Base-by-base conservation (phyloP, 2,888 invertebrate species). In the Lagria hirta region DNA sequence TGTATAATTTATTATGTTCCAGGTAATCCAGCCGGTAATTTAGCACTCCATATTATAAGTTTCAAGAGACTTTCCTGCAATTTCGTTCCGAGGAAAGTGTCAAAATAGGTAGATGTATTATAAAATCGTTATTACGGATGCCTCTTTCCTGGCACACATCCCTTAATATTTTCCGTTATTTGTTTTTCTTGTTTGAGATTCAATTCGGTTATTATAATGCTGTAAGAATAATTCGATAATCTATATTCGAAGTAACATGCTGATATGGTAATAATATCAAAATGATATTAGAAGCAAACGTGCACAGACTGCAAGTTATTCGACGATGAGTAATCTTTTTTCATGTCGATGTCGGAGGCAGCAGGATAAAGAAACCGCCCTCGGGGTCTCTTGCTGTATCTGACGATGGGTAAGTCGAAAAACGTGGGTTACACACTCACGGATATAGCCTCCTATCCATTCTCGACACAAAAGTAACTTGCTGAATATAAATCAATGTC, bases 231-330 rank as follows among this genome's bases (percentile, higher is more conserved):
- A 66, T 66, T 62, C 59, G 60, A 65, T 64, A 65, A 65, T 67
- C 62, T 65, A 63, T 67, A 68, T 67, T 66, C 67, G 49, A 53
- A 59, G 56, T 55, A 55, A 59, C 61, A 60, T 61, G 58, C 62
- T 65, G 65, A 66, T 68, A 66, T 66, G 65, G 67, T 69, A 67
- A 68, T 69, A 65, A 68, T 68, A 67, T 63, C 64, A 64, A 65
- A 66, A 65, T 65, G 62, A 64, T 65, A 65, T 65, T 65, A 66
- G 60, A 58, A 51, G 55, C 47, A 55, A 53, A 66, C 66, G 66
- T 65, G 66, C 56, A 37, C 28, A 38, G 61, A 59, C 57, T 56
- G 30, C 44, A 40, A 45, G 45, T 41, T 35, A 24, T 23, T 22
- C 6, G 23, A 30, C 43, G 61, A 59, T 58, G 61, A 59, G 61